Evolutionary conservation across 2,888 invertebrate genomes (phyloP), one percentile per base, ranked within the genome.

Genomic region (Acanthococcus lagerstroemiae): DNA sequence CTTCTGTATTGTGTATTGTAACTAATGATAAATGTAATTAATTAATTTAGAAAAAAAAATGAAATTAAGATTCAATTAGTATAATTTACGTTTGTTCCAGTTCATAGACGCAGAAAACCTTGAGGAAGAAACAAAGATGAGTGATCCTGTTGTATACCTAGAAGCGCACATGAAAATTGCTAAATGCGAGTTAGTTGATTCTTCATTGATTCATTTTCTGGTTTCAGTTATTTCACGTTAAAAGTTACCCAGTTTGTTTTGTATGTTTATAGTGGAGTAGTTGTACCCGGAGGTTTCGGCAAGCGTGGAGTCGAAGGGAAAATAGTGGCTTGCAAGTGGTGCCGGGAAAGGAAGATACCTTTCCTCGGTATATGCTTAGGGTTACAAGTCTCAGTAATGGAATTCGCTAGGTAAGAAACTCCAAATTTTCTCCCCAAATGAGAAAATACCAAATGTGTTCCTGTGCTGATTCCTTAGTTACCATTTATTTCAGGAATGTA

Each of bases 261-360:
- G 21, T 58, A 6, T 55, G 1, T n/a, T n/a, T 44, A 63, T 72
- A 92, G 91, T 75, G 96, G 95, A 27, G 85, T 97, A 0, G 82
- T 99, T 70, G 93, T 99, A 1, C 97, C 99, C 3, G 99, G 99
- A 67, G 99, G 99, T 12, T 99, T 99, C 76, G 99, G 99, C 0
- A 85, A 86, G 71, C 83, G 97, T 65, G 99, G 99, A 4, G 86
- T 94, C 74, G 95, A 95, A 76, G 99, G 99, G 0, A 99, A 94
- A 79, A 91, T 99, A 56, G 84, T 85, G 68, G 96, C 97, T 0
- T 90, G 90, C 71, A 83, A 87, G 72, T 97, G 94, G 92, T 95
- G 96, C 68, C 82, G 99, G 45, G 85, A 84, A 72, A 93, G 89
- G 57, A 84, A 87, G 55, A 90, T 88, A 74, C 99, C 99, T 0